phyloP scores from a whole-genome alignment of 2,888 invertebrate species.

The Thera britannica region DNA sequence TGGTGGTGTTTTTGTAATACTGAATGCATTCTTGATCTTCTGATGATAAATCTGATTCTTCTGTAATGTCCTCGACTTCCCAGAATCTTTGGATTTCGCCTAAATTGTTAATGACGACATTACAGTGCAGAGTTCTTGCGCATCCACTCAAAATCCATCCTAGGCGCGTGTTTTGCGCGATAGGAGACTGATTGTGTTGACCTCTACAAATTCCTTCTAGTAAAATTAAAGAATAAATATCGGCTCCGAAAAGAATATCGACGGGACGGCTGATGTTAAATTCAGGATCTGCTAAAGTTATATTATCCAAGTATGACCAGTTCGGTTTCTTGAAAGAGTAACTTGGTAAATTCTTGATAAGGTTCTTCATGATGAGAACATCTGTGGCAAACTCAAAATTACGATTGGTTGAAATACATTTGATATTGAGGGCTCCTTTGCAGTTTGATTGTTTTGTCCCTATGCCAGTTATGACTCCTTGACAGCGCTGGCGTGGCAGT shows the following conservation, averaged over 20 bases:
- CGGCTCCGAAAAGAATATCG: background rate
- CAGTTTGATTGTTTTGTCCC: background rate
- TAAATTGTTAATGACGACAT: too few species aligned
- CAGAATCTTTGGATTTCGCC: too few species aligned
- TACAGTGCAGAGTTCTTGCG: too few species aligned
- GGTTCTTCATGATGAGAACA: conserved; percentile 1
- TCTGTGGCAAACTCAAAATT: background rate
- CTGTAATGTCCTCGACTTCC: too few species aligned
- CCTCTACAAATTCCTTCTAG: too few species aligned
- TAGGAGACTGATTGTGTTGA: too few species aligned
- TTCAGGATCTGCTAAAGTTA: conserved; percentile 1
- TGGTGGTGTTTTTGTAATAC: too few species aligned
- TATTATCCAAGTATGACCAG: background rate
- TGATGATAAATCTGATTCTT: too few species aligned
- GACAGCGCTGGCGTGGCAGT: background rate
- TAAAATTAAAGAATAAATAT: background rate
- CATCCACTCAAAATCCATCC: too few species aligned
- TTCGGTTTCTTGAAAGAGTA: background rate
- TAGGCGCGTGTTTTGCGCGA: too few species aligned
- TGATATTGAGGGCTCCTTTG: conserved; percentile 1
- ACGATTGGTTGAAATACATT: background rate
- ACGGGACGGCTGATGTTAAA: conserved; percentile 4
- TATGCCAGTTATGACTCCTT: background rate
- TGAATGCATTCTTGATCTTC: too few species aligned
- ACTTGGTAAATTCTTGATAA: background rate